phyloP scores from a whole-genome alignment of 2,113 vertebrate species.

The Micronisus gabar region DNA sequence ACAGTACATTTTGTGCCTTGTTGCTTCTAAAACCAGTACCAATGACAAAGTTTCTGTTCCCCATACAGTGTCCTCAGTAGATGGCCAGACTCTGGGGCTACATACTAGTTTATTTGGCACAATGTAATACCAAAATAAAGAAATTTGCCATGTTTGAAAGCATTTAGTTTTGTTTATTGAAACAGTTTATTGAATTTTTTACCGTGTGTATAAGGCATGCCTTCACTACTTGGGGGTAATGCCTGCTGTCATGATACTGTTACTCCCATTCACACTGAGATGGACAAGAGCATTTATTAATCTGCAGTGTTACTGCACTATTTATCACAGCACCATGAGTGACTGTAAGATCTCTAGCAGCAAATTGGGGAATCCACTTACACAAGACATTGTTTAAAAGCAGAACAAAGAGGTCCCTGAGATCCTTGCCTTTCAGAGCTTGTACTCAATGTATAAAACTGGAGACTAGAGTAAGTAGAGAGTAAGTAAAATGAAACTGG shows the following conservation, averaged over 20 bases:
- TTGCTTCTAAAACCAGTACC: neutral
- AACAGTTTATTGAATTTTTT: neutral
- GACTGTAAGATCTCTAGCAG: neutral
- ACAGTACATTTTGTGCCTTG: neutral
- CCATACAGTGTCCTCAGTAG: neutral
- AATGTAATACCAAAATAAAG: neutral
- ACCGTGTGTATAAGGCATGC: neutral
- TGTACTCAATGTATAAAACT: rapidly evolving
- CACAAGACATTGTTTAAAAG: neutral
- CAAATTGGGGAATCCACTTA: neutral
- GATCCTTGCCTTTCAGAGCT: neutral
- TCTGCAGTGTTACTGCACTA: neutral
- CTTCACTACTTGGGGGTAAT: neutral
- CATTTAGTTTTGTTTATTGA: neutral
- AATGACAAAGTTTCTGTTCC: neutral
- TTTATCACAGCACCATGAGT: neutral
- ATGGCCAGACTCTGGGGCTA: neutral
- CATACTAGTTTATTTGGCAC: neutral
- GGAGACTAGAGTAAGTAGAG: neutral
- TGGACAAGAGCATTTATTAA: neutral
- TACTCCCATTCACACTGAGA: neutral
- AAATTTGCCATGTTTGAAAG: neutral
- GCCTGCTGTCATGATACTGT: neutral
- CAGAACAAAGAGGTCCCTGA: neutral
- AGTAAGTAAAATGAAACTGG: neutral